These are phyloP conservation scores for Ceratoteleas bidentatus DNA, from an alignment of 1,140 invertebrate species.

Conservation along the genomic window DNA sequence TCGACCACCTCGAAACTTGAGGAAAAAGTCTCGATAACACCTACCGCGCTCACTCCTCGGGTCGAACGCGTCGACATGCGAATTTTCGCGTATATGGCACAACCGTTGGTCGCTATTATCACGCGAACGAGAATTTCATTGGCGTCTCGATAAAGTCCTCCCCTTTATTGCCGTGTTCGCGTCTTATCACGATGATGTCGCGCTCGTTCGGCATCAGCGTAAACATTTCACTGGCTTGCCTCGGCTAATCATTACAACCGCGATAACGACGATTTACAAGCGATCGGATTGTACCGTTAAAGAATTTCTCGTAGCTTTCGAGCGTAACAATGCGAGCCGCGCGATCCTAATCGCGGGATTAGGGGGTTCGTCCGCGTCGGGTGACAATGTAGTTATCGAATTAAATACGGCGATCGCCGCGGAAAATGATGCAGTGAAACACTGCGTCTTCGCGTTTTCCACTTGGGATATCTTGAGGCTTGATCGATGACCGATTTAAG, in stretches of 20 bases:
- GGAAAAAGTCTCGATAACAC: not conserved
- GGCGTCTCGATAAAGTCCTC: constrained; percentile 58
- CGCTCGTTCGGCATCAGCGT: constrained; percentile 51
- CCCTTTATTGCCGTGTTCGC: constrained; percentile 53
- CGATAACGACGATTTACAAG: constrained; percentile 64
- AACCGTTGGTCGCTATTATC: constrained; percentile 34
- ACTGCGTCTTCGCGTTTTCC: constrained; percentile 13
- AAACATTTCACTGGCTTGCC: constrained; percentile 60
- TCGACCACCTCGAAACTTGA: not conserved
- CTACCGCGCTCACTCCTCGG: not conserved
- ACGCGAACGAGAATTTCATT: constrained; percentile 41
- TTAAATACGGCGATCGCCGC: constrained; percentile 19
- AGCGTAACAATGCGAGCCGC: constrained; percentile 61
- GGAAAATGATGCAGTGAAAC: constrained; percentile 60
- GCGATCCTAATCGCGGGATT: constrained; percentile 43
- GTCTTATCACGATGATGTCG: constrained; percentile 62
- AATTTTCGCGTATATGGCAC: constrained; percentile 32
- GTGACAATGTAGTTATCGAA: constrained; percentile 48
- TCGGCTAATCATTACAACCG: constrained; percentile 61
- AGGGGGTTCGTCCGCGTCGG: constrained; percentile 27
- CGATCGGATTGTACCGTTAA: constrained; percentile 64
- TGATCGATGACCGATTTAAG: constrained; percentile 69
- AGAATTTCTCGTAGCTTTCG: constrained; percentile 58
- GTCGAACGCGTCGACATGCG: not conserved
- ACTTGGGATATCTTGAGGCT: constrained; percentile 46